A percentile compares a stretch with the other conserved stretches of the same genome.
Evolutionary conservation across 2,888 invertebrate species (phyloP).

Genomic region (Octodonta nipae): DNA sequence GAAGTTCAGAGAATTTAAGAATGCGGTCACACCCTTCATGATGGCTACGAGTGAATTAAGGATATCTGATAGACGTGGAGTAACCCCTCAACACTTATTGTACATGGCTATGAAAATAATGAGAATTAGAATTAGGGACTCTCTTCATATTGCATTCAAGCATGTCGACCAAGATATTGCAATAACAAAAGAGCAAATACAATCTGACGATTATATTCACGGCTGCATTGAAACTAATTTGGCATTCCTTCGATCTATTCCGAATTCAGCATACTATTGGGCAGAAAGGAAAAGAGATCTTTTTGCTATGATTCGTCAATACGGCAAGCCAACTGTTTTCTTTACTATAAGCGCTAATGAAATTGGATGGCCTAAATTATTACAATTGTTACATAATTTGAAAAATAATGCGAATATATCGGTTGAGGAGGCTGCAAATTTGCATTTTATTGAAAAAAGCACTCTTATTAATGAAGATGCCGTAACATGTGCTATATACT

Average conservation of each 20-base stretch:
- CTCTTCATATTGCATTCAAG: background rate
- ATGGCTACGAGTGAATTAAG: conserved; percentile 1
- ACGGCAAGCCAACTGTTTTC: background rate
- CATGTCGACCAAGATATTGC: background rate
- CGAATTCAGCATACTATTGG: conserved; percentile 3
- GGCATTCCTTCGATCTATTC: conserved; percentile 1
- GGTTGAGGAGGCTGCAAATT: background rate
- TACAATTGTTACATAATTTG: background rate
- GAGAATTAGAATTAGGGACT: conserved; percentile 2
- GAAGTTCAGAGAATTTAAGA: background rate
- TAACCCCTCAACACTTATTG: conserved; percentile 1
- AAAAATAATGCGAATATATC: background rate
- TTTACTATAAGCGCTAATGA: conserved; percentile 1
- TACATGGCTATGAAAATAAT: conserved; percentile 4
- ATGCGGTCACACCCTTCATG: background rate
- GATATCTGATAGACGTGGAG: conserved; percentile 2
- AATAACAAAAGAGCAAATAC: conserved; percentile 1
- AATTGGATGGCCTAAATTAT: background rate
- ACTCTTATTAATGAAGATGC: conserved; percentile 6
- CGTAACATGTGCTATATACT: conserved; percentile 13
- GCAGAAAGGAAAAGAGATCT: background rate
- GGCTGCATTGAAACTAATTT: conserved; percentile 2
- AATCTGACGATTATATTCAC: background rate
- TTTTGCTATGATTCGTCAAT: conserved; percentile 4
- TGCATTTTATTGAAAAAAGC: background rate